phyloP scores from a whole-genome alignment of 2,888 invertebrate genomes.

The Resseliella maxima region DNA sequence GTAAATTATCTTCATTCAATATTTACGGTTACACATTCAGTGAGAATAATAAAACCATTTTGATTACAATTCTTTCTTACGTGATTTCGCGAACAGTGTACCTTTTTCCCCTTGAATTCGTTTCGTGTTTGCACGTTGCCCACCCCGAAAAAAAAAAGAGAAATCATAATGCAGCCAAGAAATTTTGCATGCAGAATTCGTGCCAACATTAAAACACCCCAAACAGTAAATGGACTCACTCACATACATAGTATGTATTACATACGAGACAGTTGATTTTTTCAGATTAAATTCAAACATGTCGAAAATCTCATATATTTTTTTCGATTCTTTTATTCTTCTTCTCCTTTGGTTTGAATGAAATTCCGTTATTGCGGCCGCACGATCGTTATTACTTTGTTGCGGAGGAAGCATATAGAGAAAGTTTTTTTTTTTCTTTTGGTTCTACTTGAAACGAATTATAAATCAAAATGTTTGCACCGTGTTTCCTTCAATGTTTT shows the following conservation, averaged over 20 bases:
- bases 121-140: background rate
- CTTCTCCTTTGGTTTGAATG: background rate
- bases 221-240: background rate
- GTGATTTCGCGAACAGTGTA: background rate
- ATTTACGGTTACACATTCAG: slow-evolving; percentile 13
- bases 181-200: slow-evolving; percentile 6
- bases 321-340: too few species aligned
- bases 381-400: background rate
- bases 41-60: background rate
- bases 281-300: background rate
- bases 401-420: background rate
- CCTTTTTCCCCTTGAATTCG: background rate
- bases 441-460: background rate
- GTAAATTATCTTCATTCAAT: slow-evolving; percentile 48
- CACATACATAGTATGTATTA: background rate
- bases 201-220: slow-evolving; percentile 1
- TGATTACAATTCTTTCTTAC: slow-evolving; percentile 27
- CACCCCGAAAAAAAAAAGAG: too few species aligned
- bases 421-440: background rate
- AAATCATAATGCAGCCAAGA: background rate
- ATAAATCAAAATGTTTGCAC: slow-evolving; percentile 41
- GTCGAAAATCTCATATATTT: background rate
- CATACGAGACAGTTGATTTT: background rate
- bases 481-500: background rate
- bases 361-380: too few species aligned